Conservation (phyloP, 2,797 vertebrate genomes). For the Leucoraja ocellata region DNA sequence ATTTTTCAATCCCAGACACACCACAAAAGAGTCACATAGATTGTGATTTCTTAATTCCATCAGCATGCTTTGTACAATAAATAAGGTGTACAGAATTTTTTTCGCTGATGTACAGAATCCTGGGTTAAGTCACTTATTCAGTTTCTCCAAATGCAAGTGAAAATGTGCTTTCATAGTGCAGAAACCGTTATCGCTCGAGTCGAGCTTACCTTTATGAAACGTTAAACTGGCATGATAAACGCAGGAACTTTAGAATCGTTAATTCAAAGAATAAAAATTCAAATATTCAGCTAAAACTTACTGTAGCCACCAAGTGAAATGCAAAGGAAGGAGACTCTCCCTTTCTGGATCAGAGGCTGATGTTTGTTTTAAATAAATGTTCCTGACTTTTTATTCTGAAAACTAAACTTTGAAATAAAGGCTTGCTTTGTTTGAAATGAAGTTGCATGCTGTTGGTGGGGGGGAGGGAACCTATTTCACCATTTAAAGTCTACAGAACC, state of each 20-base stretch:
- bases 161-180: not conserved
- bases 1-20: not conserved
- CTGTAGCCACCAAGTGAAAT: conserved; percentile 22
- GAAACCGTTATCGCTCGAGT: not conserved
- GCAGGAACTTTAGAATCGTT: not conserved
- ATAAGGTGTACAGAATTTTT: not conserved
- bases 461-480: conserved; percentile 21
- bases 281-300: conserved; percentile 25
- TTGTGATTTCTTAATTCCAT: not conserved
- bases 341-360: conserved; percentile 34
- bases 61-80: not conserved
- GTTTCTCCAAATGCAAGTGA: not conserved
- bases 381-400: conserved; percentile 36
- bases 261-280: not conserved
- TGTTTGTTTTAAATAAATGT: conserved; percentile 36
- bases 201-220: not conserved
- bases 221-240: not conserved
- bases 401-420: conserved; percentile 35
- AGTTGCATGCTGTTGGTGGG: conserved; percentile 15
- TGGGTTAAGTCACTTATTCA: not conserved
- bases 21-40: not conserved
- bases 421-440: conserved; percentile 29
- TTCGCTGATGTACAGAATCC: not conserved
- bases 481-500: conserved; percentile 1
- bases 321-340: conserved; percentile 27